These are phyloP conservation scores for Gnathonemus longibarbis DNA, from an alignment of 2,113 vertebrate species.

Conservation along the genomic window DNA sequence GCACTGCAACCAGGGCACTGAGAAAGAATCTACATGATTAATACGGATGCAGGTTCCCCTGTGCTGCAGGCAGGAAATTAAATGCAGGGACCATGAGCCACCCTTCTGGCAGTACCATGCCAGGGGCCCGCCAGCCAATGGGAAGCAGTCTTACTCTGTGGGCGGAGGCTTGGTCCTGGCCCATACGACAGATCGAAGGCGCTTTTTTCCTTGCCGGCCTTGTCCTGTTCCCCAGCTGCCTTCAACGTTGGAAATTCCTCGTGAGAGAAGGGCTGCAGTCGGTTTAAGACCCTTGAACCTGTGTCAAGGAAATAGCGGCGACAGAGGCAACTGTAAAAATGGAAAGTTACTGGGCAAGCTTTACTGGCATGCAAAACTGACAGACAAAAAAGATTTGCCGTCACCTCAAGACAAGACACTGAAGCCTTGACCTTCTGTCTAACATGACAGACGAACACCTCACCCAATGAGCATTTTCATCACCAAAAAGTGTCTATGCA, in stretches of 20 bases:
- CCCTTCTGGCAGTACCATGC: not conserved
- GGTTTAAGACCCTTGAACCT: conserved; percentile 99
- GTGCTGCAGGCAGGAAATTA: not conserved
- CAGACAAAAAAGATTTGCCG: not conserved
- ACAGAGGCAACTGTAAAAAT: not conserved
- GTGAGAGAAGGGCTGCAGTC: conserved; percentile 99
- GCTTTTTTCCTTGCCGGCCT: conserved; percentile 99
- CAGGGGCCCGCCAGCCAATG: not conserved
- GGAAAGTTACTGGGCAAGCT: not conserved
- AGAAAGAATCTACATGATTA: not conserved
- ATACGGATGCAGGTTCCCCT: not conserved
- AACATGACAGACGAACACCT: not conserved
- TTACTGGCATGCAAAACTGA: not conserved
- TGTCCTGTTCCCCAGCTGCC: conserved; percentile 99
- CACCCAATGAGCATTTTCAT: not conserved
- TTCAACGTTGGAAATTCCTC: conserved; percentile 99
- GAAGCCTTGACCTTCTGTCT: not conserved
- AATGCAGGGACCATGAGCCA: not conserved
- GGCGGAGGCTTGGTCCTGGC: conserved; percentile 99
- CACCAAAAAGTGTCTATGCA: not conserved
- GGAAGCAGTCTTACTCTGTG: conserved; percentile 76
- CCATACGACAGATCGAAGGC: conserved; percentile 99
- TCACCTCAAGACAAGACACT: not conserved
- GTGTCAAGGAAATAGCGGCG: conserved; percentile 29
- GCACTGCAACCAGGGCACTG: not conserved